Conservation (phyloP, 64 coral and sea anemone species). For the Dendronephthya gigantea region DNA sequence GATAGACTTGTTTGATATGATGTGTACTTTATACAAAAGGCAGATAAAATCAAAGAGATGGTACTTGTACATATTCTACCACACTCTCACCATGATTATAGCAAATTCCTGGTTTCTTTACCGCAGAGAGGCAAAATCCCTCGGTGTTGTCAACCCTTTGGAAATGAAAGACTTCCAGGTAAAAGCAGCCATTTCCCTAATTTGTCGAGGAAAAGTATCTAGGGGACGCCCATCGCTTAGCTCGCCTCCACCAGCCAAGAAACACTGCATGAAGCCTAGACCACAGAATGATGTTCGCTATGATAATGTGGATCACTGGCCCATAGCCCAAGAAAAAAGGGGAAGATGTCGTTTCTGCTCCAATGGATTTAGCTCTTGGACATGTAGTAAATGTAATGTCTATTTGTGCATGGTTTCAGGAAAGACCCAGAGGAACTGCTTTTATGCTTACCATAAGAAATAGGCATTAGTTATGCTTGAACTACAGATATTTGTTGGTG, state of each 20-base stretch:
- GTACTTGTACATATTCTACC: background rate
- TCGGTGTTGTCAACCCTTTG: background rate
- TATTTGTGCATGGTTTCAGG: background rate
- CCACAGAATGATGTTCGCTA: background rate
- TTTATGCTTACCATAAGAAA: background rate
- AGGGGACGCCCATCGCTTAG: background rate
- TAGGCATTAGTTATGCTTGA: background rate
- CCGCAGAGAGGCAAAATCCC: background rate
- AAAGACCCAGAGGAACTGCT: background rate
- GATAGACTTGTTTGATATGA: slow-evolving; percentile 15
- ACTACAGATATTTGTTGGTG: background rate
- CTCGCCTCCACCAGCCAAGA: background rate
- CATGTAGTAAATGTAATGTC: background rate
- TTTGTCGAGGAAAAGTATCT: background rate
- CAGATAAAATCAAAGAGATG: background rate
- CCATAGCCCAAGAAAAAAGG: background rate
- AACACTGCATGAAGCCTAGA: background rate
- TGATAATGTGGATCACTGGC: slow-evolving; percentile 9
- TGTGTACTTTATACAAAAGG: background rate
- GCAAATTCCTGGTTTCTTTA: slow-evolving; percentile 1
- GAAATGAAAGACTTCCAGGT: slow-evolving; percentile 3
- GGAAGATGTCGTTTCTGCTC: background rate
- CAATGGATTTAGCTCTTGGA: background rate
- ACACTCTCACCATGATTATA: background rate
- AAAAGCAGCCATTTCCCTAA: background rate